Evolutionary conservation across 1,140 invertebrate species (phyloP), one percentile per base, ranked within the genome.

Genomic region (Drepana arcuata): DNA sequence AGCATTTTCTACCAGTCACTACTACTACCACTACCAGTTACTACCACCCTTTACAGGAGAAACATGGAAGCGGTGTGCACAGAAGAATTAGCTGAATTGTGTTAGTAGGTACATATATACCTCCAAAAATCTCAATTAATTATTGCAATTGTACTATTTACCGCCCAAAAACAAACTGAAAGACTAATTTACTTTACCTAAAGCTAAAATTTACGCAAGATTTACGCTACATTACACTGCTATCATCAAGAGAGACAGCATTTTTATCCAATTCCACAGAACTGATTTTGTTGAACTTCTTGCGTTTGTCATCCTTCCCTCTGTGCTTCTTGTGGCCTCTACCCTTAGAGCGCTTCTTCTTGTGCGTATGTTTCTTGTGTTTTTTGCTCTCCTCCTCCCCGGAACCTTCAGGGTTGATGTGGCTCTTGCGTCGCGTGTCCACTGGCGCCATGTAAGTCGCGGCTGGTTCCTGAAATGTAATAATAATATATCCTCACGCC

Each of bases 401-500:
- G 2, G 42, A 24, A 6, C 44, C 16, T 11, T 18, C 21, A 9
- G n/a, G 26, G 23, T 28, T 53, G 40, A 12, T 34, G 3, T 23
- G 33, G 0, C 33, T n/a, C 10, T 61, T 62, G 5, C 52, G 55
- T 0, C 44, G 34, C 1, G 31, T 59, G 2, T 75, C 68, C 1
- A 75, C 58, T 0, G 71, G 68, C 0, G 68, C 71, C 64, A 73
- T 61, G 31, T 72, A 75, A 0, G 64, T 70, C n/a, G 41, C 43
- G 2, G 41, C 41, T 0, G 59, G 57, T 16, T 68, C 66, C 65
- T 72, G 12, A 4, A 34, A 15, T 31, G 18, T 10, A n/a, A n/a
- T n/a, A n/a, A n/a, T n/a, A n/a, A n/a, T n/a, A n/a, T n/a, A n/a
- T n/a, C n/a, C n/a, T n/a, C n/a, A n/a, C n/a, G n/a, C n/a, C n/a